phyloP scores from a whole-genome alignment of 2,113 vertebrate species.

The Lucifuga dentata region DNA sequence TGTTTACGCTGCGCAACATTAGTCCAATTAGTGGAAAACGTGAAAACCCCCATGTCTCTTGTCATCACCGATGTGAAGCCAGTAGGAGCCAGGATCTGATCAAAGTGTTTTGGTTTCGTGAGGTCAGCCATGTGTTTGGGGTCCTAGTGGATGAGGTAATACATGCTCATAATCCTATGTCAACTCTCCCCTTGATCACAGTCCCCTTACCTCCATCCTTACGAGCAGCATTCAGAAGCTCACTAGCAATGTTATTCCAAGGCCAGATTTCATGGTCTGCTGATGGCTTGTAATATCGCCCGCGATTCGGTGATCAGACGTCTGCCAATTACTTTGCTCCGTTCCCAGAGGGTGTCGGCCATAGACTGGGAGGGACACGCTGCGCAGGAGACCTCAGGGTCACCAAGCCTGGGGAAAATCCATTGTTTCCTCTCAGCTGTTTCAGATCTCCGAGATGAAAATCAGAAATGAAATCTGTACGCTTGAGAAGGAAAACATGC shows the following conservation, averaged over 20 bases:
- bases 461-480: slow-evolving; percentile 30
- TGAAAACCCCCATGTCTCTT: slow-evolving; percentile 22
- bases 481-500: slow-evolving; percentile 8
- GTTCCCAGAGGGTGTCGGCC: slow-evolving; percentile 9
- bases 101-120: slow-evolving; percentile 27
- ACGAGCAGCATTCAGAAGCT: slow-evolving; percentile 9
- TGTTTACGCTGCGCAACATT: slow-evolving; percentile 48
- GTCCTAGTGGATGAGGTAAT: slow-evolving; percentile 21
- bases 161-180: slow-evolving; percentile 12
- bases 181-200: neutral
- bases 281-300: slow-evolving; percentile 11
- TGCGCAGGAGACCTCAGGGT: slow-evolving; percentile 4
- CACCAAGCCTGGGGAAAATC: slow-evolving; percentile 1
- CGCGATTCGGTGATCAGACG: slow-evolving; percentile 2
- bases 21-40: slow-evolving; percentile 30
- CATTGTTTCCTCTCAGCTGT: slow-evolving; percentile 17
- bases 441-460: slow-evolving; percentile 24
- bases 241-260: neutral
- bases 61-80: slow-evolving; percentile 39
- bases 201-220: neutral
- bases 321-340: slow-evolving; percentile 23
- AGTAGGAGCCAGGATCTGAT: slow-evolving; percentile 40
- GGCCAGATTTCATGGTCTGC: slow-evolving; percentile 44
- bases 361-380: neutral
- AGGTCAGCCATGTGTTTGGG: slow-evolving; percentile 19